Evolutionary conservation across 1,140 invertebrate genomes (phyloP).

Genomic region (Bicyclus anynana): DNA sequence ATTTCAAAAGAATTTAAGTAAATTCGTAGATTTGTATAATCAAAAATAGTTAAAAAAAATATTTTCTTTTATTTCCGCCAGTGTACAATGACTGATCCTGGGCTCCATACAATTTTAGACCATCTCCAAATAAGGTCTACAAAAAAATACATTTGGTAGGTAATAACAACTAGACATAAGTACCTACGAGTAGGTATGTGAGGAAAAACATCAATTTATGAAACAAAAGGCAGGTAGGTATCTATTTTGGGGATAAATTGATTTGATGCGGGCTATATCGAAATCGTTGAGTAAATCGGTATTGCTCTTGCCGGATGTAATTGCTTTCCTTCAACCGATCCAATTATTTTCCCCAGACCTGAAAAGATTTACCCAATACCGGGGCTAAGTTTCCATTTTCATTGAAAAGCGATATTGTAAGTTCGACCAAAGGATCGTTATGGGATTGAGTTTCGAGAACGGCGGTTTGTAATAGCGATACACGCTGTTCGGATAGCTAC

Average conservation of each 20-base stretch:
- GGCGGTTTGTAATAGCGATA: conserved; percentile 16
- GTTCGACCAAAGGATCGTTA: conserved; percentile 31
- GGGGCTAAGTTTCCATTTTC: conserved; percentile 50
- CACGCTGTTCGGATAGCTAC: conserved; percentile 1
- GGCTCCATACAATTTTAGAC: too few relatives aligned
- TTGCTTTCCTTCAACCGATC: conserved; percentile 65
- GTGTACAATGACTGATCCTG: too few relatives aligned
- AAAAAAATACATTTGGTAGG: too few relatives aligned
- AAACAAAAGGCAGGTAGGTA: conserved; percentile 27
- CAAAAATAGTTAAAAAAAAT: too few relatives aligned
- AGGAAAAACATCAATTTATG: conserved; percentile 22
- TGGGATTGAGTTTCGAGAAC: conserved; percentile 19
- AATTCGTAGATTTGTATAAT: too few relatives aligned
- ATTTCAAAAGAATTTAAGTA: too few relatives aligned
- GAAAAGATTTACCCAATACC: conserved; percentile 60
- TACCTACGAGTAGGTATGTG: too few relatives aligned
- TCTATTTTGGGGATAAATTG: conserved; percentile 40
- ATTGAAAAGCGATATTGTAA: conserved; percentile 58
- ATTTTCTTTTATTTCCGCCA: too few relatives aligned
- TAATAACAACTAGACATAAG: too few relatives aligned
- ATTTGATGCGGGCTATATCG: conserved; percentile 62
- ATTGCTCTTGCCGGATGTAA: conserved; percentile 63
- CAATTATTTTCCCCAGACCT: conserved; percentile 69
- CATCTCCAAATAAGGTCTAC: too few relatives aligned
- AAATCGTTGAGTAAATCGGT: conserved; percentile 63